Base-by-base conservation (phyloP, 2,113 vertebrate species). In the Muntiacus reevesi region DNA sequence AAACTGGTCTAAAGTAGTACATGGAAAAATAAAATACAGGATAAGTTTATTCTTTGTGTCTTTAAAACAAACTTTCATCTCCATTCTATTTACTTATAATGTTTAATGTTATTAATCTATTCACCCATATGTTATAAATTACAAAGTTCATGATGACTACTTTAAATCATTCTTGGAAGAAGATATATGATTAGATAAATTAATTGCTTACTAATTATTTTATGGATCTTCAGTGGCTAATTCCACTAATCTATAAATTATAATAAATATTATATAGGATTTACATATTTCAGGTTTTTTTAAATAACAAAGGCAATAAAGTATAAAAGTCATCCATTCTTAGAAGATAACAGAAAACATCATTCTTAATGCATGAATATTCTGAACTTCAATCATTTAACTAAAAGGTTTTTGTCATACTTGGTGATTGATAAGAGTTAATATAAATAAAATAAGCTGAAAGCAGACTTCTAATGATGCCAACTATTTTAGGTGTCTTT, bases 391-490 rank as follows among this genome's bases (percentile, higher is more conserved):
- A 96, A 94, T 95, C 91, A 95, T 33, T 83, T 89, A 40, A 40
- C 60, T 98, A 85, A 96, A 96, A 96, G 84, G 60, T 43, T 95
- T 98, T 94, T 89, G 71, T 87, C 54, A 90, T 62, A 96, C 36
- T 67, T 97, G 47, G 47, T 90, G 87, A 96, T 67, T 91, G 91
- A 97, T 88, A 97, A 47, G 40, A 30, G n/a, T 81, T 96, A 97
- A 76, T 67, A 93, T 43, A 89, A 52, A 91, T 23, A 87, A 50
- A 40, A 95, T 25, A 74, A 50, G 30, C 59, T 90, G 25, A 89
- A 79, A 91, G 89, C 33, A 76, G 12, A 86, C n/a, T 27, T 95
- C 52, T 76, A 98, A 82, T 47, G 40, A 87, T 43, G 45, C 12
- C 71, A 76, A 94, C 36, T 89, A 67, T 81, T 92, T 89, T 27